These are phyloP conservation scores for Lucilia sericata DNA, from an alignment of 1,140 invertebrate species.

Conservation along the genomic window DNA sequence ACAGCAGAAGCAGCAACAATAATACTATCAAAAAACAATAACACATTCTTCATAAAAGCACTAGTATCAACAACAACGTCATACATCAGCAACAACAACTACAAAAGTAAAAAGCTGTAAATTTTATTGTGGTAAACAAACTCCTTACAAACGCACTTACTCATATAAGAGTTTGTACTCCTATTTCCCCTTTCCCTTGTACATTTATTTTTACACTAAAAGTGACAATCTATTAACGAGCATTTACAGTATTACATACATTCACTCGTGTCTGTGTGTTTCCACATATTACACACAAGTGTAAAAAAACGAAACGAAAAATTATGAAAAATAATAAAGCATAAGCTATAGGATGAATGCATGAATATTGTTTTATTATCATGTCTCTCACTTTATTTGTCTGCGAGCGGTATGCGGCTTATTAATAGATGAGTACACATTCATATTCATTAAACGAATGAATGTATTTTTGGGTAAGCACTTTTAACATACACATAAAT, in stretches of 20 bases:
- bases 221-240: not conserved
- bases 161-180: too few species aligned
- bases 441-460: slow-evolving; percentile 35
- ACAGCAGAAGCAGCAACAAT: not conserved
- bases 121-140: not conserved
- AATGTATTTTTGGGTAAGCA: slow-evolving; percentile 20
- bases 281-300: too few species aligned
- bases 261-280: not conserved
- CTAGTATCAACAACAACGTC: not conserved
- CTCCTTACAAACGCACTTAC: not conserved
- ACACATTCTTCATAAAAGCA: not conserved
- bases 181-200: not conserved
- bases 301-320: too few species aligned
- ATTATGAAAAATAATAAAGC: too few species aligned
- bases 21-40: not conserved
- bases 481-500: not conserved
- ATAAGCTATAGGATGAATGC: too few species aligned
- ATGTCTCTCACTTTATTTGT: too few species aligned
- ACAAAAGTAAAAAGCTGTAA: not conserved
- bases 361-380: too few species aligned
- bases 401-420: too few species aligned
- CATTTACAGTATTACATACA: not conserved
- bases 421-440: not conserved
- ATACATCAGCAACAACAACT: not conserved
- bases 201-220: not conserved